Conservation (phyloP, 2,113 vertebrate genomes). For the Mystacornis crossleyi region DNA sequence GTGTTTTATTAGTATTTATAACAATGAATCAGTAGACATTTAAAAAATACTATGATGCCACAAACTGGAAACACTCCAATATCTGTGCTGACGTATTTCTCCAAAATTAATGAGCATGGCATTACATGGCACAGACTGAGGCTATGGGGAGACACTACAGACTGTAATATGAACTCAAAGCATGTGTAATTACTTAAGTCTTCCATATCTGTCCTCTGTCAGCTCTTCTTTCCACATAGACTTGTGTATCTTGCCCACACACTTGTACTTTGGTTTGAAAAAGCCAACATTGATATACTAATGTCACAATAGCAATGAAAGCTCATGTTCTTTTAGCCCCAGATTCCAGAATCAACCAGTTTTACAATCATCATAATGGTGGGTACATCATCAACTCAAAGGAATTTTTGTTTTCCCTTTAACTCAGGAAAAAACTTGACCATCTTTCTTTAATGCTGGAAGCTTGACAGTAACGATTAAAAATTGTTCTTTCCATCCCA, state of each 20-base stretch:
- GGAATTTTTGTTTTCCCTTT: slow-evolving; percentile 68
- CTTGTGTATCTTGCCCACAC: neutral
- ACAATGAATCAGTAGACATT: neutral
- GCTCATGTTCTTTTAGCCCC: neutral
- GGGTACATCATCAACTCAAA: slow-evolving; percentile 32
- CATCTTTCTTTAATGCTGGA: slow-evolving; percentile 76
- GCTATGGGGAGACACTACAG: neutral
- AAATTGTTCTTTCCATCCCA: slow-evolving; percentile 76
- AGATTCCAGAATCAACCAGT: neutral
- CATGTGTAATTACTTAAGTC: neutral
- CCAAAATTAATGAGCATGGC: neutral
- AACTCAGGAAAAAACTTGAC: slow-evolving; percentile 69
- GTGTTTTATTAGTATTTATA: slow-evolving; percentile 15
- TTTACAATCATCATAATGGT: slow-evolving; percentile 53
- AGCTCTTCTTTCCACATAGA: neutral
- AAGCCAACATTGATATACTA: neutral
- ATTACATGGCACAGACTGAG: neutral
- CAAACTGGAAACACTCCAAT: neutral
- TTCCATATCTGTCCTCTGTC: neutral
- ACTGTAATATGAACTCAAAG: neutral
- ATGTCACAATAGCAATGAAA: neutral
- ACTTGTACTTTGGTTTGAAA: neutral
- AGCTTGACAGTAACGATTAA: slow-evolving; percentile 83
- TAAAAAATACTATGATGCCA: neutral
- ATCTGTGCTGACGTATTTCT: neutral